A percentile compares a stretch with the other conserved stretches of the same genome.
These are phyloP conservation scores for Phalacrocorax aristotelis DNA, from an alignment of 2,113 vertebrate genomes.

Conservation along the genomic window DNA sequence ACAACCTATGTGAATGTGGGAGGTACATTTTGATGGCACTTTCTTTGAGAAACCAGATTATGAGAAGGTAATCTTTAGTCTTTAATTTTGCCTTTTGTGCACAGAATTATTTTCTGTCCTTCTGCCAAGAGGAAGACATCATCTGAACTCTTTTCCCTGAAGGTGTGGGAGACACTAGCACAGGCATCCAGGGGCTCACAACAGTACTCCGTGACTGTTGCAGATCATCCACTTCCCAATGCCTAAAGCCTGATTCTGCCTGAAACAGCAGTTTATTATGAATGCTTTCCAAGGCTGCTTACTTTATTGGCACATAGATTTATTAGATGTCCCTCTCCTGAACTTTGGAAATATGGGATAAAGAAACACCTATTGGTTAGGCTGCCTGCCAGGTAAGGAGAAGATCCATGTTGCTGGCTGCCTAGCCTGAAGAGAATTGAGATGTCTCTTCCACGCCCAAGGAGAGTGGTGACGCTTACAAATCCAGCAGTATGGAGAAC, in stretches of 20 bases:
- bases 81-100: neutral
- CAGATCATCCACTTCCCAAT: neutral
- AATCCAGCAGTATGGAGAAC: neutral
- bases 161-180: neutral
- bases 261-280: neutral
- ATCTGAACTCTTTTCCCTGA: neutral
- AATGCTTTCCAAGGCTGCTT: neutral
- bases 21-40: neutral
- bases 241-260: neutral
- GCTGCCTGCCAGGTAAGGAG: neutral
- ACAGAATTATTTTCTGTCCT: neutral
- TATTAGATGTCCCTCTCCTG: neutral
- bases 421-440: neutral
- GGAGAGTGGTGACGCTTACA: neutral
- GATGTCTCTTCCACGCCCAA: neutral
- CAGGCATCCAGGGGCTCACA: neutral
- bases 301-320: neutral
- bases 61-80: neutral
- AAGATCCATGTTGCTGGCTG: neutral
- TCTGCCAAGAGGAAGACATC: neutral
- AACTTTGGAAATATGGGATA: neutral
- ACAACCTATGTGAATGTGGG: neutral
- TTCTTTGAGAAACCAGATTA: neutral
- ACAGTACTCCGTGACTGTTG: neutral
- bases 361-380: neutral